Evolutionary conservation across 2,113 vertebrate genomes (phyloP).

Genomic region (Lophotis ruficrista): DNA sequence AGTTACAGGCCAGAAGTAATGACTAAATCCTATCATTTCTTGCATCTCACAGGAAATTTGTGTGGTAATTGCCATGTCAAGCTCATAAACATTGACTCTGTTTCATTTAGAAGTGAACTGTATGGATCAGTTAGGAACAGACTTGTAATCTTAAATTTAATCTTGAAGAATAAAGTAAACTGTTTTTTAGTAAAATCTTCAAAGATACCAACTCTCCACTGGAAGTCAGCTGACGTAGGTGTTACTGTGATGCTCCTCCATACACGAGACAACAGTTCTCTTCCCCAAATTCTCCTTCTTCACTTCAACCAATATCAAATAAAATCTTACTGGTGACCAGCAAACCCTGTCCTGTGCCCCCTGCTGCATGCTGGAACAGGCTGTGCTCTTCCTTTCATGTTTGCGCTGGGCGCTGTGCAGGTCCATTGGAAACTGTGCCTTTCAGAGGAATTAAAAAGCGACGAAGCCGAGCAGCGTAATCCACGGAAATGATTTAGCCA

Average conservation of each 20-base stretch:
- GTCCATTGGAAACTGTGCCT: neutral
- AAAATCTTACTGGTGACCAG: neutral
- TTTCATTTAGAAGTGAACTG: neutral
- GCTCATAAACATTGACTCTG: neutral
- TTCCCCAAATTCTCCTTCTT: neutral
- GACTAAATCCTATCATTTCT: neutral
- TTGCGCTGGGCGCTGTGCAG: neutral
- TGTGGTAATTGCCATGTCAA: neutral
- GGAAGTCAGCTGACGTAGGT: neutral
- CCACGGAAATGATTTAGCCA: neutral
- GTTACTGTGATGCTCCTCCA: neutral
- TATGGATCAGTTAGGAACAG: neutral
- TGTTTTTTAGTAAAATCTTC: neutral
- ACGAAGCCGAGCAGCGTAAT: neutral
- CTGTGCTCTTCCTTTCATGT: neutral
- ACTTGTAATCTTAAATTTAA: neutral
- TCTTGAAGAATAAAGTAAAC: neutral
- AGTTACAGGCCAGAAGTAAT: neutral
- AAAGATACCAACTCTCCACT: neutral
- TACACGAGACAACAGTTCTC: neutral
- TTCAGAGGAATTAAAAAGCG: neutral
- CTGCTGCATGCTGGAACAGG: rapidly evolving
- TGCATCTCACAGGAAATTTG: neutral
- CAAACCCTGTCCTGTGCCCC: neutral
- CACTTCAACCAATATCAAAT: neutral